A percentile compares a stretch with the other conserved stretches of the same genome.
These are phyloP conservation scores for Etheostoma spectabile DNA, from an alignment of 2,113 vertebrate species.

Conservation along the genomic window DNA sequence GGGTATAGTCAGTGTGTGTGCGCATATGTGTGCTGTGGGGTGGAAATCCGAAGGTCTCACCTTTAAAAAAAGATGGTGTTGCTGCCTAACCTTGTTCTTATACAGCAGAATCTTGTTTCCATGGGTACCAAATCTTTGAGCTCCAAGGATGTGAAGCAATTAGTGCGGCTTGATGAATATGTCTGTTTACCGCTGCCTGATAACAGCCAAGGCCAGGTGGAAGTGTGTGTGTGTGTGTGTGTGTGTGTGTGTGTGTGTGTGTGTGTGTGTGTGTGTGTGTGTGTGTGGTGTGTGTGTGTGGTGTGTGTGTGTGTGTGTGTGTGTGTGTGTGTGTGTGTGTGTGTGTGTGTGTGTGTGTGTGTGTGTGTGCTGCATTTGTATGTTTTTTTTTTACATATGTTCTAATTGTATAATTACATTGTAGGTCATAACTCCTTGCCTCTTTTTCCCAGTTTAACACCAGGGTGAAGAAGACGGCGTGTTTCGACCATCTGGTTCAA, in stretches of 20 bases:
- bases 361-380: background rate
- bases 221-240: constrained; percentile 33
- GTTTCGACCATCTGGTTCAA: constrained; percentile 97
- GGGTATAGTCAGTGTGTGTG: constrained; percentile 27
- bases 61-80: constrained; percentile 62
- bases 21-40: constrained; percentile 24
- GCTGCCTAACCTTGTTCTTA: constrained; percentile 67
- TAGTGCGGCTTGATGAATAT: constrained; percentile 81
- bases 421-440: constrained; percentile 26
- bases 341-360: background rate
- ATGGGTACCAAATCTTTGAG: constrained; percentile 80
- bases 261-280: constrained; percentile 37
- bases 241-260: constrained; percentile 32
- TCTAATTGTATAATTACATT: constrained; percentile 40
- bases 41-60: constrained; percentile 52
- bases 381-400: constrained; percentile 32
- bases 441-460: constrained; percentile 91
- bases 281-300: background rate
- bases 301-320: background rate
- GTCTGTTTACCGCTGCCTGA: constrained; percentile 77
- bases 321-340: constrained; percentile 28
- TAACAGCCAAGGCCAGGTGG: constrained; percentile 73
- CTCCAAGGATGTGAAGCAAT: constrained; percentile 80
- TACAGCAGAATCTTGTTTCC: constrained; percentile 79
- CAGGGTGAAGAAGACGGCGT: constrained; percentile 94